Base-by-base conservation (phyloP, 2,797 vertebrate genomes). In the Notolepis coatsorum region DNA sequence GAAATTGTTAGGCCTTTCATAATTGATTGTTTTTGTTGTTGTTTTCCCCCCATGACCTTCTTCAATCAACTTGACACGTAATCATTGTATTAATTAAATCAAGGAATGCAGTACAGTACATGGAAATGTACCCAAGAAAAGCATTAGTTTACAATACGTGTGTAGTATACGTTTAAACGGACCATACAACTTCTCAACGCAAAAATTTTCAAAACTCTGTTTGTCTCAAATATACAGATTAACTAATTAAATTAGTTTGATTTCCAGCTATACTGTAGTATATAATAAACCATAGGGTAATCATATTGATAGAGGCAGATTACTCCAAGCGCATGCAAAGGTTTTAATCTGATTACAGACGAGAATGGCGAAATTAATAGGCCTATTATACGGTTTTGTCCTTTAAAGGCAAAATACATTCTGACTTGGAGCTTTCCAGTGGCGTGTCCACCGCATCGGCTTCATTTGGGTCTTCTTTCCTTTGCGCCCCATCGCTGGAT, bases 261-360 rank as follows among this genome's bases (percentile, higher is more conserved):
- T n/a, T n/a, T n/a, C n/a, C n/a, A n/a, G n/a, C n/a, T n/a, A n/a
- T n/a, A n/a, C n/a, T n/a, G n/a, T n/a, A n/a, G n/a, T n/a, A n/a
- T n/a, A n/a, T n/a, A n/a, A n/a, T n/a, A n/a, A n/a, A n/a, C n/a
- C n/a, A 7, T 9, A 31, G 35, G n/a, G 8, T 25, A 13, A 33
- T 31, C 10, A 5, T 62, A 62, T 13, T 60, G 10, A 45, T 56
- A n/a, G 9, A 59, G 20, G 9, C 20, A 45, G 42, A 24, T 10
- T 13, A 25, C 8, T 25, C 5, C 41, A 0, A 5, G 37, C 33
- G 53, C 70, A 84, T 31, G 81, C 66, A 45, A 71, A 48, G 9
- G 46, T 68, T 67, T 61, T 81, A 71, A 72, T 77, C 60, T 46
- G 24, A 88, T 86, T 92, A 87, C 92, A 93, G 67, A 89, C 94